Evolutionary conservation across 2,888 invertebrate genomes (phyloP).

Genomic region (Shargacucullia verbasci): DNA sequence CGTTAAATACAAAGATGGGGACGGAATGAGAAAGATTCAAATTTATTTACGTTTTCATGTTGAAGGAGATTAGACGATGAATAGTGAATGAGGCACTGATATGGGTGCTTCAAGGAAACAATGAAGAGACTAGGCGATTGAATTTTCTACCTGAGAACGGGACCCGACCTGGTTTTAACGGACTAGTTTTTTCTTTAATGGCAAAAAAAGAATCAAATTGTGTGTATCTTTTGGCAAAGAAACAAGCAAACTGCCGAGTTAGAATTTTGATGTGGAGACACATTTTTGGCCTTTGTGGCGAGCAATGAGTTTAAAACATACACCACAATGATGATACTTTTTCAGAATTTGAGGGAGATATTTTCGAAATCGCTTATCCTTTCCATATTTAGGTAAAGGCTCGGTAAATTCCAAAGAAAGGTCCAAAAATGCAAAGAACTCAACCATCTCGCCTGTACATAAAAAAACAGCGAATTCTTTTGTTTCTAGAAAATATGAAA

Average conservation of each 20-base stretch:
- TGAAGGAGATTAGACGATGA: conserved; percentile 61
- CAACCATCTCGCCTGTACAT: conserved; percentile 9
- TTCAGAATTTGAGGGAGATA: background rate
- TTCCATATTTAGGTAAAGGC: conserved; percentile 5
- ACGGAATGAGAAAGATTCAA: conserved; percentile 49
- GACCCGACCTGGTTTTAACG: background rate
- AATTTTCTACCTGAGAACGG: conserved; percentile 16
- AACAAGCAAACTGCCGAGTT: background rate
- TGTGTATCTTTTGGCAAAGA: conserved; percentile 13
- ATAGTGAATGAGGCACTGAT: conserved; percentile 57
- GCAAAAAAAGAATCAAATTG: conserved; percentile 18
- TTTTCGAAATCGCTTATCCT: conserved; percentile 1
- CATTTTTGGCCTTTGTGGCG: too few species aligned
- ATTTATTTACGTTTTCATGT: conserved; percentile 64
- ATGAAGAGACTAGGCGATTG: conserved; percentile 30
- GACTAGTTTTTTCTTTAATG: conserved; percentile 6
- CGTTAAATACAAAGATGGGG: conserved; percentile 43
- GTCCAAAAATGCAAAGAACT: conserved; percentile 10
- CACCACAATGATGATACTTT: too few species aligned
- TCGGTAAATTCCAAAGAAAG: conserved; percentile 7
- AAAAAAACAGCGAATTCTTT: conserved; percentile 15
- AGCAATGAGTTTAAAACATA: too few species aligned
- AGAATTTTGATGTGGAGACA: too few species aligned
- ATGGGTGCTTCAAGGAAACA: conserved; percentile 44
- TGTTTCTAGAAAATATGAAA: conserved; percentile 18